Base-by-base conservation (phyloP, 1,140 invertebrate species). In the Plodia interpunctella region DNA sequence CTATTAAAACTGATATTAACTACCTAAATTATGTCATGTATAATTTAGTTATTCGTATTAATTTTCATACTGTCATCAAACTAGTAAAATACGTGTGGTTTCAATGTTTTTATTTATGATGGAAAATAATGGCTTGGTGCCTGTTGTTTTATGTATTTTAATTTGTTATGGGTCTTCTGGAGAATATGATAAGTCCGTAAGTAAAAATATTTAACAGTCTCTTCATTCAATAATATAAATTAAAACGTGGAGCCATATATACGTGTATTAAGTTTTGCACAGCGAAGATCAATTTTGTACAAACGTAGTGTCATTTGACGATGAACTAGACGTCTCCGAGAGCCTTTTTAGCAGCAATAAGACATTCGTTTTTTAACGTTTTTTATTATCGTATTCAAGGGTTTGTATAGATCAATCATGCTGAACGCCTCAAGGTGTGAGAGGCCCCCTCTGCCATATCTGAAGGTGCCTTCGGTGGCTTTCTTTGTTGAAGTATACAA, bases 401-500 rank as follows among this genome's bases (percentile, higher is more conserved):
- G 59, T n/a, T 52, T 52, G 0, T 61, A 50, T 35, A 50, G 55
- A 35, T 50, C 35, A 1, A 21, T n/a, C 2, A 11, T 50, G 30
- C 13, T 35, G 0, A 55, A 32, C 25, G 17, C 18, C 0, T 17
- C 5, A 17, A 11, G 9, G 20, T 61, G 60, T 10, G n/a, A 21
- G 11, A 53, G 56, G 10, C 60, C 55, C 9, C 35, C 60, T 1
- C 17, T 17, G 10, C 60, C 60, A 5, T 30, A 57, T 5, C 49
- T 53, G 6, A 52, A 57, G n/a, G 15, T 51, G 11, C 55, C 60
- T 10, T 0, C 55, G 9, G 19, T 51, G 13, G 10, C 38, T 5
- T 57, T 44, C 55, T 13, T 35, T 28, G 49, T 10, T 17, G 60
- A 62, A 20, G 11, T 57, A 0, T 57, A 57, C n/a, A 62, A 62